Conservation (phyloP, 1,140 invertebrate genomes). For the Stegodyphus mimosarum region DNA sequence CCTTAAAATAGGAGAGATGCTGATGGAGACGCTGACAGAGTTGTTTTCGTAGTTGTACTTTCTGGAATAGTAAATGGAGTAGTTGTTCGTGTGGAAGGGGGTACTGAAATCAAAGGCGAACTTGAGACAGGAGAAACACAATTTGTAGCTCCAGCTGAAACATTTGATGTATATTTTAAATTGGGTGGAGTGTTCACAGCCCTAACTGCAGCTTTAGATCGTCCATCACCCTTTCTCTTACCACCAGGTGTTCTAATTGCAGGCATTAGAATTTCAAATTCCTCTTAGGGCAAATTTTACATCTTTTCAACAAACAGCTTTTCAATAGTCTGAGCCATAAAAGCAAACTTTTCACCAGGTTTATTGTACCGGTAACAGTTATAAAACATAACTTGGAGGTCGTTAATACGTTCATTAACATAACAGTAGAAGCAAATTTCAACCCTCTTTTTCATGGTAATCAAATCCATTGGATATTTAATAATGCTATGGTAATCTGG, state of each 20-base stretch:
- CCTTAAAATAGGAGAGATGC: conserved; percentile 27
- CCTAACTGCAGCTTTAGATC: conserved; percentile 64
- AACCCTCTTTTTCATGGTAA: conserved; percentile 95
- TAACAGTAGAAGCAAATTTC: conserved; percentile 97
- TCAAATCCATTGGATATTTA: conserved; percentile 93
- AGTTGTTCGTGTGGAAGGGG: conserved; percentile 39
- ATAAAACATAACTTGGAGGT: conserved; percentile 98
- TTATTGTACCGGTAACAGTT: conserved; percentile 99
- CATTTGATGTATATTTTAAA: no score
- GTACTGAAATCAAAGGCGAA: background rate
- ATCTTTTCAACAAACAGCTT: conserved; percentile 93
- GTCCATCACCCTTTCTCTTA: conserved; percentile 60
- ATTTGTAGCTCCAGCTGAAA: conserved; percentile 21
- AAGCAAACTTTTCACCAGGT: conserved; percentile 93
- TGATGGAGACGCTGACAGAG: conserved; percentile 35
- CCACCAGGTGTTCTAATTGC: conserved; percentile 43
- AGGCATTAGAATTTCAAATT: conserved; percentile 53
- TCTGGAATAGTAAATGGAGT: conserved; percentile 40
- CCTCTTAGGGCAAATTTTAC: conserved; percentile 79
- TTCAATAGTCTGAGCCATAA: conserved; percentile 98
- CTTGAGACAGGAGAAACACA: conserved; percentile 20
- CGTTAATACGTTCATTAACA: conserved; percentile 95
- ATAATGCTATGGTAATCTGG: conserved; percentile 98
- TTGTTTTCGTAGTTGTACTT: conserved; percentile 50
- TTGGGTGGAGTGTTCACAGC: no score